Evolutionary conservation across 2,888 invertebrate genomes (phyloP).

Genomic region (Apotomis turbidana): DNA sequence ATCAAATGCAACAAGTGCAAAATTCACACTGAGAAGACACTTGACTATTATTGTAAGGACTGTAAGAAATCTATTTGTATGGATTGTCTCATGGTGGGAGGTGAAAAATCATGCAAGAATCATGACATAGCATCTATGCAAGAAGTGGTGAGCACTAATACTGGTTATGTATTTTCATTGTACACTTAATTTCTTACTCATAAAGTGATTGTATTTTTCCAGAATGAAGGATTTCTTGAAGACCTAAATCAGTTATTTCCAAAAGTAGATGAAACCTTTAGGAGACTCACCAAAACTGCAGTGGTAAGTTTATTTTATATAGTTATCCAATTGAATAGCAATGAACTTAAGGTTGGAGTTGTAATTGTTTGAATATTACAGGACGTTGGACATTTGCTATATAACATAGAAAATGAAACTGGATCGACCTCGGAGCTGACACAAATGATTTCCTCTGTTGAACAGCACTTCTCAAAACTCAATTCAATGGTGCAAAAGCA

Average conservation of each 20-base stretch:
- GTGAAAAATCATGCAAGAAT: constrained; percentile 73
- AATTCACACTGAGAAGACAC: constrained; percentile 62
- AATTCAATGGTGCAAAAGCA: constrained; percentile 79
- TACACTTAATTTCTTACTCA: neutral
- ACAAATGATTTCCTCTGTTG: constrained; percentile 63
- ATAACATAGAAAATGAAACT: constrained; percentile 65
- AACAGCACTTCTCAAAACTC: constrained; percentile 80
- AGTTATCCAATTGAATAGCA: no score
- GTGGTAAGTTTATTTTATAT: constrained; percentile 60
- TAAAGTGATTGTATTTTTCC: constrained; percentile 47
- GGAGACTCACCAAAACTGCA: constrained; percentile 74
- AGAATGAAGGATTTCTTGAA: constrained; percentile 67
- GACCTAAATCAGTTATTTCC: constrained; percentile 62
- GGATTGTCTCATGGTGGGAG: constrained; percentile 75
- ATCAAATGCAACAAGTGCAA: constrained; percentile 57
- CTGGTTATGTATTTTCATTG: neutral
- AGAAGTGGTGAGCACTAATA: constrained; percentile 64
- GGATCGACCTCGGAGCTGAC: constrained; percentile 58
- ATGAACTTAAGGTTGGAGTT: no score
- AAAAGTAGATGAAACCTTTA: constrained; percentile 70
- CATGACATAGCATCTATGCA: constrained; percentile 69
- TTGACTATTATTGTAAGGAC: constrained; percentile 74
- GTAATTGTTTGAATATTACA: constrained; percentile 47
- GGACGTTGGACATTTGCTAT: constrained; percentile 72
- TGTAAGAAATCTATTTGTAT: constrained; percentile 72